Conservation (phyloP, 2,888 invertebrate species). For the Thecophora atra region DNA sequence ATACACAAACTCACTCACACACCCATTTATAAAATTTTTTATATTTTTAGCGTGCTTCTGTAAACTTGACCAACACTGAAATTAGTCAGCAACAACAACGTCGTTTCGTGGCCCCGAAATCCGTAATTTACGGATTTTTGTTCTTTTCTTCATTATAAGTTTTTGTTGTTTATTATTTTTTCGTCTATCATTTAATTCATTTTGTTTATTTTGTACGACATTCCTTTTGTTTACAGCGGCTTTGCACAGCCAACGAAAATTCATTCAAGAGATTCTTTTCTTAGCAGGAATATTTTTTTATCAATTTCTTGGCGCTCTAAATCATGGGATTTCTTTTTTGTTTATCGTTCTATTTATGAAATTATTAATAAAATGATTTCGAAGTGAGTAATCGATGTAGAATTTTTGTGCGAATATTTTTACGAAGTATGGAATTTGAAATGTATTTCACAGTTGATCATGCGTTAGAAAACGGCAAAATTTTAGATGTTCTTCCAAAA, state of each 20-base stretch:
- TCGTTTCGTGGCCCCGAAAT: conserved; percentile 22
- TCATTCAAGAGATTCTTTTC: conserved; percentile 15
- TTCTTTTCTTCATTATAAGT: neutral
- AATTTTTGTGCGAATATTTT: conserved; percentile 15
- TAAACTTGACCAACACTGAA: conserved; percentile 33
- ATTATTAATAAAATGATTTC: conserved; percentile 6
- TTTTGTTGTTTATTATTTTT: neutral
- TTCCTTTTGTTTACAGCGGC: conserved; percentile 21
- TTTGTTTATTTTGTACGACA: neutral
- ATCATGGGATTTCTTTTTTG: neutral
- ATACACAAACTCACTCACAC: too few species aligned
- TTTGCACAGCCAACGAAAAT: neutral
- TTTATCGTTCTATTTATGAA: neutral
- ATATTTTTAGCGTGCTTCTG: conserved; percentile 24
- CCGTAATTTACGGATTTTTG: neutral
- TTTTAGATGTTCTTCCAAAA: neutral
- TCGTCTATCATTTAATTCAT: neutral
- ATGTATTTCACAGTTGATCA: neutral
- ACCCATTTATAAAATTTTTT: too few species aligned
- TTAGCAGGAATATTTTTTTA: neutral
- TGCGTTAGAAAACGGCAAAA: neutral
- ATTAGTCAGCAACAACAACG: neutral
- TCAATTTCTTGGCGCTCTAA: neutral
- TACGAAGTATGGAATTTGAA: neutral
- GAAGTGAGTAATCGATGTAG: conserved; percentile 23